These are phyloP conservation scores for Empidonax alnorum DNA, from an alignment of 2,113 vertebrate genomes.

Conservation along the genomic window DNA sequence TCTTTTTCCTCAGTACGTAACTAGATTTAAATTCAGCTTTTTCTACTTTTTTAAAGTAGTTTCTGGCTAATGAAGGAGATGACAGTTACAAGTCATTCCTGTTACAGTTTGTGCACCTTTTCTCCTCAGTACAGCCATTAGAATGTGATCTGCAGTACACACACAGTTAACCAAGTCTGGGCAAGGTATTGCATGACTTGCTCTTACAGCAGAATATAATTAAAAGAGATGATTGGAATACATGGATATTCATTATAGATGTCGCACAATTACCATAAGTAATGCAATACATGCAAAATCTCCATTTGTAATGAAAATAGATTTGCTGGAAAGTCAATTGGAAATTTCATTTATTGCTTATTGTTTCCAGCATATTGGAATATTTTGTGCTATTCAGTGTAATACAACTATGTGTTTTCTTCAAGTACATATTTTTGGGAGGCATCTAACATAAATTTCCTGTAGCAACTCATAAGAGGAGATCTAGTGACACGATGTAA, in stretches of 20 bases:
- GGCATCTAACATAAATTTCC: conserved; percentile 5
- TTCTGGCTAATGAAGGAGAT: conserved; percentile 9
- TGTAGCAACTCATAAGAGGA: not conserved
- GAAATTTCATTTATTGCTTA: conserved; percentile 74
- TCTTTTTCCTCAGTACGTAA: not conserved
- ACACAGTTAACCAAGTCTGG: conserved; percentile 20
- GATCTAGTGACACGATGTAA: not conserved
- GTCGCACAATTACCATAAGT: conserved; percentile 74
- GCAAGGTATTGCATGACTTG: conserved; percentile 46
- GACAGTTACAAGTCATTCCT: not conserved
- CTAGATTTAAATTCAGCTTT: not conserved
- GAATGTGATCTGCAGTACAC: not conserved
- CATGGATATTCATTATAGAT: conserved; percentile 78
- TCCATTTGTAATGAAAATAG: conserved; percentile 76
- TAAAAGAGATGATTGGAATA: conserved; percentile 75
- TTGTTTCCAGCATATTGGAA: conserved; percentile 67
- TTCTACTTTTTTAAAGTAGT: not conserved
- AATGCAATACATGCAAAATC: conserved; percentile 73
- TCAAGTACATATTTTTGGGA: not conserved
- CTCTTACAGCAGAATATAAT: conserved; percentile 68
- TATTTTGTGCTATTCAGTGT: conserved; percentile 58
- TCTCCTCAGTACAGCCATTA: not conserved
- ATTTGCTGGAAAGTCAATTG: conserved; percentile 74
- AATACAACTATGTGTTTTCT: conserved; percentile 3
- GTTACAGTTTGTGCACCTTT: conserved; percentile 5